Conservation (phyloP, 2,888 invertebrate genomes). For the Drosophila robusta region DNA sequence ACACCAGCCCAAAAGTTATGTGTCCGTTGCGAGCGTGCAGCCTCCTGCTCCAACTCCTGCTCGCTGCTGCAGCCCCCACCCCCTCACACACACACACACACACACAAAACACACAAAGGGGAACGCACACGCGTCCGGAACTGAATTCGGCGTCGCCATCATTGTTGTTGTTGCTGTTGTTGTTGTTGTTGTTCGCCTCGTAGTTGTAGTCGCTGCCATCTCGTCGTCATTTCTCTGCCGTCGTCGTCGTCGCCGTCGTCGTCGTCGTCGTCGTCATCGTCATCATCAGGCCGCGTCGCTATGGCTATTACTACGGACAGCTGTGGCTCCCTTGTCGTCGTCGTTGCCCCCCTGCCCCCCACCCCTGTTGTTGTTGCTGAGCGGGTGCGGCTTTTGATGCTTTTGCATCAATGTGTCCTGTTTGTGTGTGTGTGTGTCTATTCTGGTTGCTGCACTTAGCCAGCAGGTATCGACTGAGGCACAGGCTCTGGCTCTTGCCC, state of each 20-base stretch:
- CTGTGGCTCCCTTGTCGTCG: constrained; percentile 52
- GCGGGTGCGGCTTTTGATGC: constrained; percentile 79
- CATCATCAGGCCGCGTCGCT: constrained; percentile 51
- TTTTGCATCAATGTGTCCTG: constrained; percentile 58
- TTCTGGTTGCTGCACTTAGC: constrained; percentile 70
- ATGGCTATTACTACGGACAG: constrained; percentile 62
- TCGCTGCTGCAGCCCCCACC: background rate
- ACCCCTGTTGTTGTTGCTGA: constrained; percentile 51
- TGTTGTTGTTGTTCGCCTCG: constrained; percentile 39
- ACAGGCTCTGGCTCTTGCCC: constrained; percentile 36
- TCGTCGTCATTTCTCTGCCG: constrained; percentile 55
- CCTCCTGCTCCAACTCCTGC: background rate
- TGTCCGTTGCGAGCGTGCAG: constrained; percentile 52
- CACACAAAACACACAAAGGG: constrained; percentile 23
- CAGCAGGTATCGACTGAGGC: constrained; percentile 61
- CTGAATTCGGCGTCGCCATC: constrained; percentile 67
- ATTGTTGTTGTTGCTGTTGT: constrained; percentile 38
- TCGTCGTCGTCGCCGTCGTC: constrained; percentile 37
- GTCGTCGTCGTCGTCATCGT: constrained; percentile 29
- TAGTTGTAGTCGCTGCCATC: constrained; percentile 51
- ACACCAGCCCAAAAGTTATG: constrained; percentile 71
- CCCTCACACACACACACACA: constrained; percentile 19
- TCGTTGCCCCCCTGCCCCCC: background rate
- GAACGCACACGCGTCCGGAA: constrained; percentile 71
- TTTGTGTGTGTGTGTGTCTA: constrained; percentile 37